Percentiles rank a stretch among this genome's conserved stretches.
Evolutionary conservation across 2,888 invertebrate species (phyloP).

Genomic region (Neoitamus cyanurus): DNA sequence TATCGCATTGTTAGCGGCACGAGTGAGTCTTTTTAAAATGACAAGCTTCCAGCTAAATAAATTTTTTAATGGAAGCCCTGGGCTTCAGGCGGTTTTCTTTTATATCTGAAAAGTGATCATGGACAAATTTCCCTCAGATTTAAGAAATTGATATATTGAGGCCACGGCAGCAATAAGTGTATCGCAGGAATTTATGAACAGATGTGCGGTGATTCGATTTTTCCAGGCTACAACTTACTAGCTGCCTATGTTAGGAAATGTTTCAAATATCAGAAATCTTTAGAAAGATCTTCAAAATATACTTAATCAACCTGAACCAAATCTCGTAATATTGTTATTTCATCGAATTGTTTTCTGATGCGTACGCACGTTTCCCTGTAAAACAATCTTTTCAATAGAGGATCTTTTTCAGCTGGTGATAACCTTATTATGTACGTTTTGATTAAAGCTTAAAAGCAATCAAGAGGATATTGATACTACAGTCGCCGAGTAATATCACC

Average conservation of each 20-base stretch:
- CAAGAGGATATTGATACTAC: conserved; percentile 12
- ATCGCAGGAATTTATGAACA: neutral
- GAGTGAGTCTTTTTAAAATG: neutral
- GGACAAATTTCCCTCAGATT: neutral
- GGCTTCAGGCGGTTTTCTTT: neutral
- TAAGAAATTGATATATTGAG: neutral
- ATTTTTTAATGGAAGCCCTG: neutral
- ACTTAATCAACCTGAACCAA: neutral
- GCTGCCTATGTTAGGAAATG: neutral
- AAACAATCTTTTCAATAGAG: neutral
- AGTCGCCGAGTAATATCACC: conserved; percentile 1
- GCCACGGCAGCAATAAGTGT: neutral
- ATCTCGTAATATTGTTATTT: neutral
- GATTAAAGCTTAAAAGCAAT: neutral
- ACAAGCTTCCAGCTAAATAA: neutral
- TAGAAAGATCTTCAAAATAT: neutral
- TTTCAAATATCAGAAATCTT: neutral
- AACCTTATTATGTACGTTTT: conserved; percentile 32
- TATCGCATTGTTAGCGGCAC: neutral
- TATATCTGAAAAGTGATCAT: neutral
- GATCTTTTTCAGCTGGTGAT: neutral
- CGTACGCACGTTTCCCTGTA: neutral
- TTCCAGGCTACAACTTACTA: neutral
- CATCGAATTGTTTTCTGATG: neutral
- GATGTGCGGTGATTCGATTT: neutral